Evolutionary conservation across 2,797 vertebrate genomes (phyloP).

Genomic region (Mormyrops attenuatus): DNA sequence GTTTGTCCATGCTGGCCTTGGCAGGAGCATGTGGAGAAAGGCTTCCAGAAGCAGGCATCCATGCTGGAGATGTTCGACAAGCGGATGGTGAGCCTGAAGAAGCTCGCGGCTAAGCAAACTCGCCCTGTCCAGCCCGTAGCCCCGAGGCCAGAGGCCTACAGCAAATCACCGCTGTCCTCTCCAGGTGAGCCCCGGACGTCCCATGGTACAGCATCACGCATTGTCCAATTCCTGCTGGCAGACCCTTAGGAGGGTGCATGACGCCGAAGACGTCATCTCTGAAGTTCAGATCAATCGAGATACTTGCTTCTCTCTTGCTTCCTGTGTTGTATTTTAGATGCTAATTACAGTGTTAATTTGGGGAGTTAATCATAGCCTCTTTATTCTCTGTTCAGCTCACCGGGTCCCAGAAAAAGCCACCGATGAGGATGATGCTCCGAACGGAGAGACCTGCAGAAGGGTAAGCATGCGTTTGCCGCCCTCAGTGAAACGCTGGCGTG

Average conservation of each 20-base stretch:
- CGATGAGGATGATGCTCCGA: conserved; percentile 53
- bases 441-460: conserved; percentile 66
- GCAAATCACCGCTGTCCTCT: conserved; percentile 80
- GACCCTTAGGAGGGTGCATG: background rate
- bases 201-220: background rate
- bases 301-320: background rate
- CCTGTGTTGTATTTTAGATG: background rate
- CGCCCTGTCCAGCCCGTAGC: conserved; percentile 94
- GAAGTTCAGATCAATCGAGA: background rate
- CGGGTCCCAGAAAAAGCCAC: conserved; percentile 54
- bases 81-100: conserved; percentile 85
- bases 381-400: conserved; percentile 47
- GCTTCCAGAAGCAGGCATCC: conserved; percentile 86
- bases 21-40: conserved; percentile 85
- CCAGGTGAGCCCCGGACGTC: conserved; percentile 60
- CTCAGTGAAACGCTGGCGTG: background rate
- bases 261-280: background rate
- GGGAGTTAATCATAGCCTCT: background rate
- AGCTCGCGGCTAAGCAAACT: conserved; percentile 91
- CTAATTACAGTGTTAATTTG: background rate
- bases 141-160: conserved; percentile 84
- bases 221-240: background rate
- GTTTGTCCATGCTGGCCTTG: background rate
- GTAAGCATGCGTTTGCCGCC: conserved; percentile 46
- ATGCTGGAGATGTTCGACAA: conserved; percentile 97